Evolutionary conservation across 64 coral and sea anemone species (phyloP).

Genomic region (Dendronephthya gigantea): DNA sequence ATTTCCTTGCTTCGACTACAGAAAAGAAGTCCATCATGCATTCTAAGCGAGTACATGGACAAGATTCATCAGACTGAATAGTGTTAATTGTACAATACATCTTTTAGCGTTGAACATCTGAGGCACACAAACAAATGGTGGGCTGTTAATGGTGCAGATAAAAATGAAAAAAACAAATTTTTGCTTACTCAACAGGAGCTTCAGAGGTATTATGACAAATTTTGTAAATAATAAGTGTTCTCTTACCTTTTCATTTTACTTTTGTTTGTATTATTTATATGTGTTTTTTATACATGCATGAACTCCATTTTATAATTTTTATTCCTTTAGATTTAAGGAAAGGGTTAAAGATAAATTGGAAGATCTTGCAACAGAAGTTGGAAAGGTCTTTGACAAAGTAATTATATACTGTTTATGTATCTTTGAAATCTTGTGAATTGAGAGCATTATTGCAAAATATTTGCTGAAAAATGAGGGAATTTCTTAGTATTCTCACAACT

Average conservation of each 20-base stretch:
- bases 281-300: not conserved
- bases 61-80: not conserved
- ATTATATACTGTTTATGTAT: no score
- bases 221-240: no score
- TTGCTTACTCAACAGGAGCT: slow-evolving; percentile 56
- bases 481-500: no score
- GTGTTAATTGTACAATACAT: not conserved
- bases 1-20: no score
- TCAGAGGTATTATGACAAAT: slow-evolving; percentile 54
- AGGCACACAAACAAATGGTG: slow-evolving; percentile 59
- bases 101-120: slow-evolving; percentile 54
- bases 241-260: no score
- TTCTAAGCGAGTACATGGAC: not conserved
- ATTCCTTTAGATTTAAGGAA: not conserved
- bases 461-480: no score
- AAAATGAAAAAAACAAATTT: slow-evolving; percentile 61
- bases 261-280: not conserved
- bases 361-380: not conserved
- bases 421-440: no score
- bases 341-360: not conserved
- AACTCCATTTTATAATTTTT: not conserved
- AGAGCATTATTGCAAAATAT: no score
- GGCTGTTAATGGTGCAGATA: slow-evolving; percentile 77
- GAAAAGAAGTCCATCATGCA: not conserved
- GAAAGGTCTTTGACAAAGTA: not conserved